Base-by-base conservation (phyloP, 2,888 invertebrate species). In the Drosophila infuscata region DNA sequence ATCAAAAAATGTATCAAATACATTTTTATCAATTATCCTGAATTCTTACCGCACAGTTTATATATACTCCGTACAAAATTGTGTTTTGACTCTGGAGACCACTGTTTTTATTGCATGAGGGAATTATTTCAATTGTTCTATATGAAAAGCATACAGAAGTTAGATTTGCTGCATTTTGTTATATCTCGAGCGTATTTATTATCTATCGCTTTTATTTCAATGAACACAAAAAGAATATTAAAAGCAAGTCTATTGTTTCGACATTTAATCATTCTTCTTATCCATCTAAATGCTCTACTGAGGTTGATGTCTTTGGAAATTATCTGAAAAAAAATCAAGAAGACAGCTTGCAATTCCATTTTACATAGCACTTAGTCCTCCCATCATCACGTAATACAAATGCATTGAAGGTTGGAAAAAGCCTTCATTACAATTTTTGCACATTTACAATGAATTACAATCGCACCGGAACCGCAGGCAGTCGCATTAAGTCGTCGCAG, bases 391-490 rank as follows among this genome's bases (percentile, higher is more conserved):
- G 25, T 64, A 52, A 49, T 41, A 35, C n/a, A 59, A 62, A 62
- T 76, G 81, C 66, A 70, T 33, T 51, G 57, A 41, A 52, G 43
- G 53, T 46, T 51, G 60, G n/a, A 65, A 63, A 61, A 54, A 58
- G 77, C 63, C 61, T 71, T 72, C 53, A 72, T 72, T 82, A 65
- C 36, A 59, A 68, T 68, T 74, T 67, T 62, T 63, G 43, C 66
- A 46, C 72, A 79, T 69, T 76, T 63, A 63, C 74, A 70, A 70
- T 46, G 67, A 74, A 71, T 81, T 71, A 65, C 65, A 79, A 61
- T 58, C 38, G 58, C 30, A 17, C 35, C 48, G 60, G 60, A 74
- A 66, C 62, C 64, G 52, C 67, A 63, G 64, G 60, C 66, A 67
- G 58, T 73, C 66, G 36, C 70, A 67, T 64, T 74, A 46, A 61